A percentile compares a stretch with the other conserved stretches of the same genome.
Evolutionary conservation across 2,888 invertebrate genomes (phyloP).

Genomic region (Aquatica leii): DNA sequence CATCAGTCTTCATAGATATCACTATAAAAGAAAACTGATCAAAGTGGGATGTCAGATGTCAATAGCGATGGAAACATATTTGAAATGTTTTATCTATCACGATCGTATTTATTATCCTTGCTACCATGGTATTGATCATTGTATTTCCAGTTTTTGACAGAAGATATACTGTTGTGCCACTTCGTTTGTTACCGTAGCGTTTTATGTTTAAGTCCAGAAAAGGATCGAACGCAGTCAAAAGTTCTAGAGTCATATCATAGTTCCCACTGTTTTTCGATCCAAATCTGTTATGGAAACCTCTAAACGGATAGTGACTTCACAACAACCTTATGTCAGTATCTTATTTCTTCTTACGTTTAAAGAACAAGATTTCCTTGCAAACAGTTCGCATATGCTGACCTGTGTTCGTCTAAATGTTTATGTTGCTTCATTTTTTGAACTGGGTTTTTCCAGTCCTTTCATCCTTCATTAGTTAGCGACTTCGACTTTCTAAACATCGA

Average conservation of each 20-base stretch:
- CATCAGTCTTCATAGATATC: too few species aligned
- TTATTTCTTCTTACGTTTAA: conserved; percentile 30
- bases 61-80: too few species aligned
- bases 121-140: too few species aligned
- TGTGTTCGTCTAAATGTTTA: conserved; percentile 34
- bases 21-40: too few species aligned
- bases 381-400: conserved; percentile 22
- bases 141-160: too few species aligned
- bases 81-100: too few species aligned
- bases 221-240: conserved; percentile 48
- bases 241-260: conserved; percentile 44
- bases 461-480: conserved; percentile 24
- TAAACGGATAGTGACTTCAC: conserved; percentile 17
- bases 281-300: conserved; percentile 43
- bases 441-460: conserved; percentile 41
- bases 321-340: conserved; percentile 42
- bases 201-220: conserved; percentile 32
- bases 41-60: too few species aligned
- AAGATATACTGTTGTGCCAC: not conserved
- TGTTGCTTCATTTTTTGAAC: conserved; percentile 26
- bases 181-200: conserved; percentile 1
- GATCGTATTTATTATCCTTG: too few species aligned
- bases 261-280: conserved; percentile 44
- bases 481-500: not conserved
- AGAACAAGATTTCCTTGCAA: conserved; percentile 9